A percentile compares a stretch with the other conserved stretches of the same genome.
phyloP scores from a whole-genome alignment of 2,113 vertebrate species.

The Panurus biarmicus region DNA sequence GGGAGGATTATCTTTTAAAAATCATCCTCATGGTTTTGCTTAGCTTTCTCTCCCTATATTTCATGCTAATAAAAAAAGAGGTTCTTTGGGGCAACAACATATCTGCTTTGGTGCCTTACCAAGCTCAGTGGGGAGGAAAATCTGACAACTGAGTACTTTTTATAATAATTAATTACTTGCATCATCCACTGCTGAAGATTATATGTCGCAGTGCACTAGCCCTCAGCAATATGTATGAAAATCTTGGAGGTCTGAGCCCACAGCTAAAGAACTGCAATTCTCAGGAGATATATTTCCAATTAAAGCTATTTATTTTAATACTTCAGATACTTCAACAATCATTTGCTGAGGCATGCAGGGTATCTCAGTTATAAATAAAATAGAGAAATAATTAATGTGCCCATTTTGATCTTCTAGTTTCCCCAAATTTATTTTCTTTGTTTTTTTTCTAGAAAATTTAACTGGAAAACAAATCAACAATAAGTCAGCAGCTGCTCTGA shows the following conservation, averaged over 20 bases:
- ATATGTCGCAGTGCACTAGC: background rate
- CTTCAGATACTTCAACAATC: background rate
- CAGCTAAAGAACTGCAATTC: background rate
- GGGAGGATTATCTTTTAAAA: background rate
- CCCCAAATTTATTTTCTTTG: background rate
- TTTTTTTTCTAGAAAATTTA: background rate
- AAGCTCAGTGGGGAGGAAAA: background rate
- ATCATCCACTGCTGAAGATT: background rate
- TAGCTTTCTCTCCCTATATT: background rate
- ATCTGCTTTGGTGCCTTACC: background rate
- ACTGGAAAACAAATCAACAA: background rate
- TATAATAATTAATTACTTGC: background rate
- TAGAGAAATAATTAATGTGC: background rate
- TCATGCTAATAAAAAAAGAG: background rate
- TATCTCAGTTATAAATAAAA: background rate
- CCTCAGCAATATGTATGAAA: background rate
- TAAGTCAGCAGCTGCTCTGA: background rate
- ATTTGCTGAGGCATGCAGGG: background rate
- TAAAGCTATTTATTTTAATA: slow-evolving; percentile 10
- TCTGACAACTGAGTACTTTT: background rate
- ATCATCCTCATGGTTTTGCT: background rate
- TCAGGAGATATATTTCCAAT: background rate
- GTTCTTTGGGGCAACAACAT: background rate
- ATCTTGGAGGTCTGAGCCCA: background rate
- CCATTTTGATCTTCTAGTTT: background rate